These are phyloP conservation scores for Phainopepla nitens DNA, from an alignment of 2,113 vertebrate genomes.

Conservation along the genomic window DNA sequence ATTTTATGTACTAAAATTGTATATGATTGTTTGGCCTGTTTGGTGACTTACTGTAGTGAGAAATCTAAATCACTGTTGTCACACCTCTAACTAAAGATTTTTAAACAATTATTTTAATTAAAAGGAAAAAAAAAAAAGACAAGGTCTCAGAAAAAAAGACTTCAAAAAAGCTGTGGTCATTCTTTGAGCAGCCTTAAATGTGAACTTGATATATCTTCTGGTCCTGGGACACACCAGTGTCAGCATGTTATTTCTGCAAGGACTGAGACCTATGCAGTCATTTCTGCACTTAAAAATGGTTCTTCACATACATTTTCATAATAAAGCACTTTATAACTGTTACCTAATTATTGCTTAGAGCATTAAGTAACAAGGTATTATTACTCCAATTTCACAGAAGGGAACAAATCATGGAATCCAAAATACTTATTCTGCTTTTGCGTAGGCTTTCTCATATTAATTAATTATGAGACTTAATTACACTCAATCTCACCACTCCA, in stretches of 20 bases:
- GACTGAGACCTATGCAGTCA: background rate
- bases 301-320: conserved; percentile 36
- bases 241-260: background rate
- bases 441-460: conserved; percentile 49
- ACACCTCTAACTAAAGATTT: background rate
- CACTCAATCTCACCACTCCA: conserved; percentile 43
- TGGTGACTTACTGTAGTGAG: background rate
- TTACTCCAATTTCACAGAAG: conserved; percentile 38
- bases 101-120: background rate
- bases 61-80: background rate
- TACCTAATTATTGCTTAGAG: conserved; percentile 45
- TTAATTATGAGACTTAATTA: conserved; percentile 66
- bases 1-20: background rate
- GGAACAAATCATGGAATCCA: conserved; percentile 1
- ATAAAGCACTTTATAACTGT: conserved; percentile 41
- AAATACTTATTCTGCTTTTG: conserved; percentile 27
- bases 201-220: background rate
- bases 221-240: background rate
- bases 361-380: conserved; percentile 43
- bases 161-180: background rate
- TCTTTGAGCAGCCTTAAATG: background rate
- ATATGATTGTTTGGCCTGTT: background rate
- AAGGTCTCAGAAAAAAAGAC: background rate
- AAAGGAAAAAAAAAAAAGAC: background rate
- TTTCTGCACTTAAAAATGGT: background rate